phyloP scores from a whole-genome alignment of 2,888 invertebrate species.

The Limnephilus lunatus region DNA sequence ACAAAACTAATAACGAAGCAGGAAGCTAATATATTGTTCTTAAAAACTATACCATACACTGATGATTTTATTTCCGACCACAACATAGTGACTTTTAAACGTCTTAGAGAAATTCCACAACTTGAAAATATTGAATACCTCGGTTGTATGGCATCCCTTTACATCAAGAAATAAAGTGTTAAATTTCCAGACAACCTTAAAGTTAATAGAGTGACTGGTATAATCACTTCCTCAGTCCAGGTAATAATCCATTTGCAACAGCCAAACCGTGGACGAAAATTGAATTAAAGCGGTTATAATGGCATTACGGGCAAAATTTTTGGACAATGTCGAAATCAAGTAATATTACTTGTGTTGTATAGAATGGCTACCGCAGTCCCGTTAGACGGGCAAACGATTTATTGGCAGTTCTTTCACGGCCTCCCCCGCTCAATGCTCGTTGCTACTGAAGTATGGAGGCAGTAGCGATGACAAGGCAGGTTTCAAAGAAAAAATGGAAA shows the following conservation, averaged over 20 bases:
- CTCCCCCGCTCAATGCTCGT: neutral
- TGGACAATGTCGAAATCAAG: neutral
- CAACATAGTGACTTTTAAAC: neutral
- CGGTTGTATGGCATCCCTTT: neutral
- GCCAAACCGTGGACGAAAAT: neutral
- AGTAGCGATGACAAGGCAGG: neutral
- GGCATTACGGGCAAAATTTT: neutral
- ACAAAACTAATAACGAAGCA: neutral
- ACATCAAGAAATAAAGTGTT: neutral
- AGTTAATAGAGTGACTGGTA: neutral
- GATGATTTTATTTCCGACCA: neutral
- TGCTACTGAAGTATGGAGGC: neutral
- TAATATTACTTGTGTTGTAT: neutral
- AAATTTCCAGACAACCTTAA: neutral
- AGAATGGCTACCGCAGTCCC: neutral
- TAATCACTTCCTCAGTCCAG: neutral
- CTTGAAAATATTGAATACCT: neutral
- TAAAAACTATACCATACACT: neutral
- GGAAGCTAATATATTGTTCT: too few relatives aligned
- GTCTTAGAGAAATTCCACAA: neutral
- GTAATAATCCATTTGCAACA: neutral
- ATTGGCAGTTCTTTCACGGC: neutral
- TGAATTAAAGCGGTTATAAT: neutral
- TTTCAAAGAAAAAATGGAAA: neutral
- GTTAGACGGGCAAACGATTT: slow-evolving; percentile 2